phyloP scores from a whole-genome alignment of 2,888 invertebrate genomes.

The Digitonthophagus gazella region DNA sequence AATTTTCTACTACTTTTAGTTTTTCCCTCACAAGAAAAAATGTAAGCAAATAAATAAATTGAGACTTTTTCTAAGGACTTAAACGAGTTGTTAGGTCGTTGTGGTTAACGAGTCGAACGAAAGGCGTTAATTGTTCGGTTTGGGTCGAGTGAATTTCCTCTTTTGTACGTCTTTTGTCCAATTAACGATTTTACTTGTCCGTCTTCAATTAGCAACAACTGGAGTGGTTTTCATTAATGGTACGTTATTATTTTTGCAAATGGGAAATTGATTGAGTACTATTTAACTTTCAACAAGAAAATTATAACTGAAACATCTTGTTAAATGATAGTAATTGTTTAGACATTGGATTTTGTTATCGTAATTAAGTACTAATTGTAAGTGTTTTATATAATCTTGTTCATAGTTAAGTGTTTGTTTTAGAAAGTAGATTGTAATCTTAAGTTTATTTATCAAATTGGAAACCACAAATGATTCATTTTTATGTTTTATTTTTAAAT shows the following conservation, averaged over 20 bases:
- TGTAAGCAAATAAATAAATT: neutral
- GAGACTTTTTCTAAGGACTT: neutral
- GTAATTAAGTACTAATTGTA: too few relatives aligned
- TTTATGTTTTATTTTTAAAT: too few relatives aligned
- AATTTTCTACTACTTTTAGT: too few relatives aligned
- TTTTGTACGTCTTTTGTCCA: neutral
- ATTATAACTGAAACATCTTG: neutral
- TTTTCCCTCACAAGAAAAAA: neutral
- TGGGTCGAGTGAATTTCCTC: neutral
- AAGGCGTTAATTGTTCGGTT: neutral
- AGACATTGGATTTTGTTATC: too few relatives aligned
- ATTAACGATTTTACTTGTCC: neutral
- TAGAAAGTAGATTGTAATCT: too few relatives aligned
- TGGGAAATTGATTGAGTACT: neutral
- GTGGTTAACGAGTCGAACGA: neutral
- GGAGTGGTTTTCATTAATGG: neutral
- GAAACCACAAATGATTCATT: too few relatives aligned
- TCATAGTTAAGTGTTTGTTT: too few relatives aligned
- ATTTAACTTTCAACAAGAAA: too few relatives aligned
- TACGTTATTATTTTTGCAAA: too few relatives aligned
- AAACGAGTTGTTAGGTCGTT: neutral
- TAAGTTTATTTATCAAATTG: too few relatives aligned
- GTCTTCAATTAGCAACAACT: neutral
- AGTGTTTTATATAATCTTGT: too few relatives aligned
- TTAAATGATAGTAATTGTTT: neutral